Conservation (phyloP, 2,888 invertebrate genomes). For the Chrysolina haemoptera region DNA sequence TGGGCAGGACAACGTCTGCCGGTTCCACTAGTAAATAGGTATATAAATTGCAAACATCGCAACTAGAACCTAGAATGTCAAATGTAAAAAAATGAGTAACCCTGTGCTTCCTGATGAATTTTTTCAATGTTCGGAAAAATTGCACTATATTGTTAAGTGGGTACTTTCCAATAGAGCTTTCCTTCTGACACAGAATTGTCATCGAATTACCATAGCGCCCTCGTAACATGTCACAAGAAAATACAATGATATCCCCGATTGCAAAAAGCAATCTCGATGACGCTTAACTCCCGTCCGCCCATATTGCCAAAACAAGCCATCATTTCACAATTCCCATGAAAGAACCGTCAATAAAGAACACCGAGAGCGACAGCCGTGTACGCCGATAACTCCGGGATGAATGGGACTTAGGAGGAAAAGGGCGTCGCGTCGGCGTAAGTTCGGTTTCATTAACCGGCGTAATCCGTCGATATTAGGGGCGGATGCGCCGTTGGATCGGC, state of each 20-base stretch:
- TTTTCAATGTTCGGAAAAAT: too few species aligned
- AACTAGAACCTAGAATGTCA: too few species aligned
- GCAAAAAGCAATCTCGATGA: constrained; percentile 25
- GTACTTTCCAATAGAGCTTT: too few species aligned
- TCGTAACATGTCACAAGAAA: background rate
- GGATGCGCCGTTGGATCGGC: constrained; percentile 58
- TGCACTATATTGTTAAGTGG: too few species aligned
- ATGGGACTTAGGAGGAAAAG: constrained; percentile 34
- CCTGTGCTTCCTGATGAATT: too few species aligned
- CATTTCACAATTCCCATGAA: constrained; percentile 32
- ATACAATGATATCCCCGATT: constrained; percentile 3
- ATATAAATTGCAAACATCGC: too few species aligned
- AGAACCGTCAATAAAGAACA: constrained; percentile 37
- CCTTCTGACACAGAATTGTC: too few species aligned
- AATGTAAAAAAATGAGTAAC: too few species aligned
- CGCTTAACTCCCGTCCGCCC: constrained; percentile 33
- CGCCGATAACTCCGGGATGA: constrained; percentile 46
- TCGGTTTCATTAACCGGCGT: constrained; percentile 64
- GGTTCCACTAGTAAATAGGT: too few species aligned
- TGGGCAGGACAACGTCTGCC: too few species aligned
- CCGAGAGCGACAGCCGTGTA: constrained; percentile 46
- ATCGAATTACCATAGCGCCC: background rate
- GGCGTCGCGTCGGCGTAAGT: constrained; percentile 56
- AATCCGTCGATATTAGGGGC: constrained; percentile 64
- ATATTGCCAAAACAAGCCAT: constrained; percentile 43